A percentile compares a stretch with the other conserved stretches of the same genome.
These are phyloP conservation scores for Paramuricea clavata DNA, from an alignment of 92 coral and sea anemone species.

Conservation along the genomic window DNA sequence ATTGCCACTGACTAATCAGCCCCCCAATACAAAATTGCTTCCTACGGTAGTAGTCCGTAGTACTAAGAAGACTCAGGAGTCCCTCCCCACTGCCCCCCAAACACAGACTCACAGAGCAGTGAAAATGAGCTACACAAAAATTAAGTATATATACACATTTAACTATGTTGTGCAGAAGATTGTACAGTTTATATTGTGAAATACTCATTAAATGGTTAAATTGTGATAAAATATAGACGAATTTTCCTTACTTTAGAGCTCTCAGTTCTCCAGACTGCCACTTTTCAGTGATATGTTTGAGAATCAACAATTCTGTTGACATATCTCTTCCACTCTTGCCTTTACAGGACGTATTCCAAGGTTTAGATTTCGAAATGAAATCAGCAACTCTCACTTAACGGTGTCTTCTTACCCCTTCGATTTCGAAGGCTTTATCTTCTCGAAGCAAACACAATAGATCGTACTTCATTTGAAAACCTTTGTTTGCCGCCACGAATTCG, in stretches of 20 bases:
- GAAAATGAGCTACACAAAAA: no score
- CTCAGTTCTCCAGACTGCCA: conserved; percentile 27
- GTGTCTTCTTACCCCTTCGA: neutral
- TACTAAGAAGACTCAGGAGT: no score
- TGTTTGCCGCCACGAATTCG: conserved; percentile 9
- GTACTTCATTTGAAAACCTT: neutral
- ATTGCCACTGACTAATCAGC: no score
- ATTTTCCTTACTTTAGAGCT: conserved; percentile 17
- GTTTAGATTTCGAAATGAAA: conserved; percentile 7
- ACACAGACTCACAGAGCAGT: no score
- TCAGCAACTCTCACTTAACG: neutral
- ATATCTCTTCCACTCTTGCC: conserved; percentile 6
- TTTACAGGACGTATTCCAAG: no score
- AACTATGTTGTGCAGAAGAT: no score
- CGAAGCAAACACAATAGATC: neutral
- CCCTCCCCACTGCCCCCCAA: no score
- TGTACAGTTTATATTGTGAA: neutral
- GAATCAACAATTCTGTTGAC: neutral
- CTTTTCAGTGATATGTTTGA: neutral
- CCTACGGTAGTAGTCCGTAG: no score
- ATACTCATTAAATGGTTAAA: neutral
- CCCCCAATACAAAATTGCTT: no score
- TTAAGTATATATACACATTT: no score
- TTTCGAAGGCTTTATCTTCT: neutral
- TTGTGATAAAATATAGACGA: neutral